Conservation (phyloP, 1,140 invertebrate species). For the Megalonaias nervosa region DNA sequence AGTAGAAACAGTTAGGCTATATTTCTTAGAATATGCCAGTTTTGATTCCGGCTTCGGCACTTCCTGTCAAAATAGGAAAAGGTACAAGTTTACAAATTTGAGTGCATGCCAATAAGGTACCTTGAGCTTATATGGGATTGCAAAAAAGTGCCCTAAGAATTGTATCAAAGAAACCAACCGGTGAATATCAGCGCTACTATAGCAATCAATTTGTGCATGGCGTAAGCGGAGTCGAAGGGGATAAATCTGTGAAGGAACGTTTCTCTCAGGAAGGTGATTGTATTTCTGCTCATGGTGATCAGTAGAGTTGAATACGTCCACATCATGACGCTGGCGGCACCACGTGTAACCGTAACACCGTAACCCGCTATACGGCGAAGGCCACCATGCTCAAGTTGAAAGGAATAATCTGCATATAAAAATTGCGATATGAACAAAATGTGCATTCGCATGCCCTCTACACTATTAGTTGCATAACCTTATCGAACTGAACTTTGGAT, state of each 20-base stretch:
- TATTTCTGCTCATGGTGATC: constrained; percentile 97
- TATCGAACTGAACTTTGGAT: no score
- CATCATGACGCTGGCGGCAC: constrained; percentile 95
- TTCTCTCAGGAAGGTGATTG: constrained; percentile 97
- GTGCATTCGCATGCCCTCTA: no score
- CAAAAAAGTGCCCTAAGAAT: no score
- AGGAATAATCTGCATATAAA: constrained; percentile 54
- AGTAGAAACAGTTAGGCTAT: no score
- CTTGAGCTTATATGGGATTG: no score
- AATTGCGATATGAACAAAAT: no score
- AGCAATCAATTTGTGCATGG: constrained; percentile 98
- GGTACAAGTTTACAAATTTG: no score
- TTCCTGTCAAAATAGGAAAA: no score
- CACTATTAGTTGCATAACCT: no score
- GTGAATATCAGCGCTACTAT: constrained; percentile 94
- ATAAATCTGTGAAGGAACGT: constrained; percentile 99
- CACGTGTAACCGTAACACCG: constrained; percentile 97
- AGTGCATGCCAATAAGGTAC: no score
- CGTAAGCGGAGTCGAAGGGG: constrained; percentile 96
- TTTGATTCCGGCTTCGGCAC: no score
- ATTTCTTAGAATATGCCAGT: no score
- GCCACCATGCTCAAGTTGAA: constrained; percentile 90
- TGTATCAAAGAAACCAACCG: constrained; percentile 43
- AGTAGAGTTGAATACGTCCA: constrained; percentile 96
- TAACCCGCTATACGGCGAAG: constrained; percentile 98